These are phyloP conservation scores for Galeruca laticollis DNA, from an alignment of 2,888 invertebrate species.

Conservation along the genomic window DNA sequence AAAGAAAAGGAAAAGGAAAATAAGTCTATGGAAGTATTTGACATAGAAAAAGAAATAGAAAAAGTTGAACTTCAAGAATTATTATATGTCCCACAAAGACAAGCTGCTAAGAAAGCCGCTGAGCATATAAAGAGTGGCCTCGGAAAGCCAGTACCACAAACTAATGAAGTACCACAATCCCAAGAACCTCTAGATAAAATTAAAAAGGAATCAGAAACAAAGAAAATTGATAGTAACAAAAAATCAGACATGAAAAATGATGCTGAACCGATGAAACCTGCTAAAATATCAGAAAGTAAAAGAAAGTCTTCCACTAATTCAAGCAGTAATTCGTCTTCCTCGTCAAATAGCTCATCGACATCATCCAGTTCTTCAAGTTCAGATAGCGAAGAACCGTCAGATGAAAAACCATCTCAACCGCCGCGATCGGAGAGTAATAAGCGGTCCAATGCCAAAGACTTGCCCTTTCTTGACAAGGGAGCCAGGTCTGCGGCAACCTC, in stretches of 20 bases:
- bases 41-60: conserved; percentile 74
- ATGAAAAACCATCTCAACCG: conserved; percentile 49
- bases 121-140: conserved; percentile 89
- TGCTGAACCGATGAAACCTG: conserved; percentile 52
- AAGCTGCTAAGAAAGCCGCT: conserved; percentile 92
- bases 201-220: conserved; percentile 54
- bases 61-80: conserved; percentile 73
- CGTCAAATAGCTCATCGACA: conserved; percentile 66
- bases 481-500: conserved; percentile 76
- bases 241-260: conserved; percentile 48
- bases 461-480: conserved; percentile 86
- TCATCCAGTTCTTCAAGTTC: conserved; percentile 70
- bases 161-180: conserved; percentile 40
- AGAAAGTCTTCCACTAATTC: conserved; percentile 68
- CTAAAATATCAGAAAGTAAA: conserved; percentile 63
- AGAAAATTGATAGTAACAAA: conserved; percentile 56
- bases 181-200: conserved; percentile 56
- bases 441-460: conserved; percentile 71
- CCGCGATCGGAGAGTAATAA: conserved; percentile 63
- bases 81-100: conserved; percentile 88
- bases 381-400: conserved; percentile 71
- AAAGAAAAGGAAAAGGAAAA: conserved; percentile 45
- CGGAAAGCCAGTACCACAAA: conserved; percentile 65
- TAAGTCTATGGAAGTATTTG: conserved; percentile 66
- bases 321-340: conserved; percentile 70